Percentiles rank a stretch among this genome's conserved stretches.
Evolutionary conservation across 2,113 vertebrate species (phyloP).

Genomic region (Plectropomus leopardus): DNA sequence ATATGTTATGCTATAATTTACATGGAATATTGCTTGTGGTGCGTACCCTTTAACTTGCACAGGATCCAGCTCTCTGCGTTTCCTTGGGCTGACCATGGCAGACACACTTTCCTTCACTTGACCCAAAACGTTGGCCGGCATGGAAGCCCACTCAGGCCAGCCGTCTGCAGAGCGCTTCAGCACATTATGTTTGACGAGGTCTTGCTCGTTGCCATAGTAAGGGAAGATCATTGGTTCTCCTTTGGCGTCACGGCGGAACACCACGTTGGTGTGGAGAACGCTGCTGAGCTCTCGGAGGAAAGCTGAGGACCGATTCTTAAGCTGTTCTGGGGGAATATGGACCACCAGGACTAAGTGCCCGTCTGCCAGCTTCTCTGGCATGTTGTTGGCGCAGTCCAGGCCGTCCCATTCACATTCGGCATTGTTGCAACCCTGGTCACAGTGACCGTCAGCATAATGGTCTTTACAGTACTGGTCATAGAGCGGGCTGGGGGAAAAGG

Average conservation of each 20-base stretch:
- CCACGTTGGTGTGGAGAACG: slow-evolving; percentile 95
- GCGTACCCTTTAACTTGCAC: slow-evolving; percentile 92
- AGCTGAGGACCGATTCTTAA: slow-evolving; percentile 91
- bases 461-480: slow-evolving; percentile 99
- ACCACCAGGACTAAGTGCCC: slow-evolving; percentile 95
- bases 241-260: slow-evolving; percentile 90
- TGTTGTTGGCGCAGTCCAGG: slow-evolving; percentile 93
- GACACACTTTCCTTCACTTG: slow-evolving; percentile 85
- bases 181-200: slow-evolving; percentile 93
- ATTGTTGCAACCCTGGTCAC: slow-evolving; percentile 98
- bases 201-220: slow-evolving; percentile 93
- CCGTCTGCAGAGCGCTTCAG: slow-evolving; percentile 87
- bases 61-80: slow-evolving; percentile 91
- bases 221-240: slow-evolving; percentile 96
- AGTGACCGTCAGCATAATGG: slow-evolving; percentile 96
- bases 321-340: slow-evolving; percentile 90
- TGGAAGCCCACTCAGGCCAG: slow-evolving; percentile 84
- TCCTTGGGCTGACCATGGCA: slow-evolving; percentile 78
- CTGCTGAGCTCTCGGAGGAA: slow-evolving; percentile 96
- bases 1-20: neutral
- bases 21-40: neutral
- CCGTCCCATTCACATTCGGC: slow-evolving; percentile 98
- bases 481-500: slow-evolving; percentile 87
- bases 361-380: slow-evolving; percentile 92
- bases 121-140: slow-evolving; percentile 81